A percentile compares a stretch with the other conserved stretches of the same genome.
Evolutionary conservation across 2,797 vertebrate species (phyloP).

Genomic region (Hirundo rustica): DNA sequence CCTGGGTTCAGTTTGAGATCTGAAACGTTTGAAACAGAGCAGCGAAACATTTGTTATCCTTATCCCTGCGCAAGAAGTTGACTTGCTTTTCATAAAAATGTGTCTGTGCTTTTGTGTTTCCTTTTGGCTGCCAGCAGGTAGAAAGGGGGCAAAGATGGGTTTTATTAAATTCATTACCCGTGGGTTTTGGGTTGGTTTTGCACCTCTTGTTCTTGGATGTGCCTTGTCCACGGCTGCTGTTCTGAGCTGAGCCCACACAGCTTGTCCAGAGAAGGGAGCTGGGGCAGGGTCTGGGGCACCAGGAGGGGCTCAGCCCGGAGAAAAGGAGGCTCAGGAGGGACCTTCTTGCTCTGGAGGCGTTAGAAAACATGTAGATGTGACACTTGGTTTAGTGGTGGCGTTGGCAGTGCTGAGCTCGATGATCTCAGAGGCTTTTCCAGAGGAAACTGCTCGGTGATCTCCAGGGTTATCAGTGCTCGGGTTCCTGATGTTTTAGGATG

Average conservation of each 20-base stretch:
- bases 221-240: not conserved
- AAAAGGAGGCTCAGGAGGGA: not conserved
- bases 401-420: not conserved
- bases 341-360: not conserved
- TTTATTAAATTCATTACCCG: not conserved
- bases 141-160: not conserved
- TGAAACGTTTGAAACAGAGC: not conserved
- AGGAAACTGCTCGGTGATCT: rapidly evolving
- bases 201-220: rapidly evolving
- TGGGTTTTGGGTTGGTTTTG: not conserved
- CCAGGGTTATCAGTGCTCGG: not conserved
- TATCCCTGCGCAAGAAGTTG: not conserved
- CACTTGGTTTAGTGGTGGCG: not conserved
- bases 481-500: rapidly evolving
- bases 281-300: not conserved
- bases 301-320: not conserved
- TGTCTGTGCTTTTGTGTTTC: not conserved
- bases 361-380: not conserved
- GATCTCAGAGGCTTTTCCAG: not conserved
- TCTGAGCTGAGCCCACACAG: not conserved
- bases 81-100: not conserved
- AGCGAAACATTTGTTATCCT: not conserved
- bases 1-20: not conserved
- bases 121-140: not conserved
- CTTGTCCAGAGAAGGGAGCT: not conserved